Base-by-base conservation (phyloP, 2,113 vertebrate species). In the Sus scrofa region DNA sequence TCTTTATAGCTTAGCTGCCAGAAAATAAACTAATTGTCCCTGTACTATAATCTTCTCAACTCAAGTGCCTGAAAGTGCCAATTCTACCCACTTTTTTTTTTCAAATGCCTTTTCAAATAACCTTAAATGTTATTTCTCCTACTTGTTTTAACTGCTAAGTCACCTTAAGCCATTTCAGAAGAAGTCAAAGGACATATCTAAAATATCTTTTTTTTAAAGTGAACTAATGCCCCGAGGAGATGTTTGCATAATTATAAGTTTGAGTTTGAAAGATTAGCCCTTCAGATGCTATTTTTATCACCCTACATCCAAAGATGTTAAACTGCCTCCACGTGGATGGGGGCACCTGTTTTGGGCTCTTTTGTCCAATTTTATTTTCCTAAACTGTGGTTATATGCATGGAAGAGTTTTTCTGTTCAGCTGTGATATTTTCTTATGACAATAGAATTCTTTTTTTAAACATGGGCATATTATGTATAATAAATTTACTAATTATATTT, bases 231-330 rank as follows among this genome's bases (percentile, higher is more conserved):
- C 94, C 95, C 86, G 62, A 96, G 94, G 86, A 96, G 86, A 94
- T 87, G 83, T 97, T 98, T 97, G 93, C 94, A 96, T 97, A 97
- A 97, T 97, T 96, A 96, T 81, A 93, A 97, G 96, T 96, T 96
- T 95, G 75, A 37, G 60, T 96, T 97, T 95, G 96, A 95, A 97
- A 97, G 96, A 92, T 95, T 86, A 96, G 95, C 62, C 83, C 74
- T 91, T 97, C 62, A 79, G 54, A 93, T 89, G 44, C 95, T 97
- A 95, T 97, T 97, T 97, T 97, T 97, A 89, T 93, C 83, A 71
- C 50, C 78, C 8, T 52, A 30, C 39, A 54, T 92, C 85, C 58
- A 91, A 93, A 95, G 93, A 75, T 86, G 58, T 37, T 92, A 94
- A 93, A 32, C 83, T 39, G 37, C 56, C 86, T 93, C 75, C 56